Evolutionary conservation across 1,140 invertebrate species (phyloP).

Genomic region (Agraylea sexmaculata): DNA sequence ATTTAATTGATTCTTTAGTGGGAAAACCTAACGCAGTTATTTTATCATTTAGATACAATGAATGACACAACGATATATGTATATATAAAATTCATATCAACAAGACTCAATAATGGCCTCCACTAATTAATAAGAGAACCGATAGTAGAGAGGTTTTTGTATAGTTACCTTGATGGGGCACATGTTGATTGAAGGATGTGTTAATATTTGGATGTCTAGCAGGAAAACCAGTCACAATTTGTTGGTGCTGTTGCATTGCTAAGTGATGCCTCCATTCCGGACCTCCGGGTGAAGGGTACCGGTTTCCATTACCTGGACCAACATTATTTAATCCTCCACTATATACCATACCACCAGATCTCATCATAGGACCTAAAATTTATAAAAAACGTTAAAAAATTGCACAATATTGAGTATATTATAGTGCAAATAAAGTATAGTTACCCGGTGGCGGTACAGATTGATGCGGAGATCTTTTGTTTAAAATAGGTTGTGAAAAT

Average conservation of each 20-base stretch:
- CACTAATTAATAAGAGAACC: too few relatives aligned
- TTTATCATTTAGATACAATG: too few relatives aligned
- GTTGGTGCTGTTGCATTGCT: conserved; percentile 53
- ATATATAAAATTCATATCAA: too few relatives aligned
- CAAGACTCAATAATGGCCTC: too few relatives aligned
- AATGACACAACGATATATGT: too few relatives aligned
- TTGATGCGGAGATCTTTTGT: conserved; percentile 50
- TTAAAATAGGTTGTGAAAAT: conserved; percentile 34
- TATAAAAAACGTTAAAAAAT: conserved; percentile 7
- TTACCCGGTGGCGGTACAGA: conserved; percentile 55
- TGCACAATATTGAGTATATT: background rate
- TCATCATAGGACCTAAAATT: conserved; percentile 51
- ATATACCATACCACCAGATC: conserved; percentile 33
- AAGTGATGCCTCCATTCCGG: conserved; percentile 60
- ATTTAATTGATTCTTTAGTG: too few relatives aligned
- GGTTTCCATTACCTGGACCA: conserved; percentile 41
- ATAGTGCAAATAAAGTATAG: conserved; percentile 5
- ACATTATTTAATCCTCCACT: conserved; percentile 39
- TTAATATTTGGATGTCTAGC: conserved; percentile 24
- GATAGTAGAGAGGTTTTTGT: too few relatives aligned
- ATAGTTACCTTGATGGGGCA: conserved; percentile 13
- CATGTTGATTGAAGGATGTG: conserved; percentile 15
- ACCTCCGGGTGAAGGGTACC: conserved; percentile 43
- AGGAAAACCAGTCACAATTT: conserved; percentile 44
- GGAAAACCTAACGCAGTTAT: too few relatives aligned